Evolutionary conservation across 2,797 vertebrate species (phyloP), one percentile per base, ranked within the genome.

Genomic region (Macroramphosus scolopax): DNA sequence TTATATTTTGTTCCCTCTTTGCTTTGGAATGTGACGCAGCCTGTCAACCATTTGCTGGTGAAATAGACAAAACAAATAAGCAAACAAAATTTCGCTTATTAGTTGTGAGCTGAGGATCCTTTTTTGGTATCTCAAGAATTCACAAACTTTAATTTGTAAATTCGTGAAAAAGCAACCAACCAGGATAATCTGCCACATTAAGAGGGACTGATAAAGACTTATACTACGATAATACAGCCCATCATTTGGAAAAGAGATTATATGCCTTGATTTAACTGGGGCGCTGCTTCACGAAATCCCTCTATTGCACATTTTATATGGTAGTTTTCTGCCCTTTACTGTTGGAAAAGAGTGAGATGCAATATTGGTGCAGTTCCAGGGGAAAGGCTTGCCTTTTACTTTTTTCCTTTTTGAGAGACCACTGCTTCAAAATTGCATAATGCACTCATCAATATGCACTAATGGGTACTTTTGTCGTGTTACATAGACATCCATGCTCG

Each of bases 21-120:
- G 90, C 91, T 96, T 95, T 93, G 93, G 92, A 96, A 96, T 95
- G 92, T 96, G 93, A 97, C 93, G 82, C 92, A 91, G 88, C 91
- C 91, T 91, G 91, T 92, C 92, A 87, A 91, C 92, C 76, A 81
- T 93, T 93, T 79, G 72, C 81, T 76, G 91, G 91, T 93, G 91
- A 92, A 86, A 80, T 87, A 92, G 92, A 88, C 81, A 50, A 84
- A 82, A 87, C 72, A 75, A 74, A 83, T 67, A 70, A 82, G 79
- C 79, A 87, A 83, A 79, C 65, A 63, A 89, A 89, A 87, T 87
- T 91, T 89, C 84, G 88, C 89, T 93, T 92, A 91, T 89, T 91
- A 92, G 83, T 91, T 91, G 91, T 93, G 90, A 93, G 88, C 89
- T 91, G 92, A 91, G 90, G 78, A 24, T 92, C 90, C 83, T 91